These are phyloP conservation scores for Sebastes oblongus DNA, from an alignment of 2,797 vertebrate genomes.

Conservation along the genomic window DNA sequence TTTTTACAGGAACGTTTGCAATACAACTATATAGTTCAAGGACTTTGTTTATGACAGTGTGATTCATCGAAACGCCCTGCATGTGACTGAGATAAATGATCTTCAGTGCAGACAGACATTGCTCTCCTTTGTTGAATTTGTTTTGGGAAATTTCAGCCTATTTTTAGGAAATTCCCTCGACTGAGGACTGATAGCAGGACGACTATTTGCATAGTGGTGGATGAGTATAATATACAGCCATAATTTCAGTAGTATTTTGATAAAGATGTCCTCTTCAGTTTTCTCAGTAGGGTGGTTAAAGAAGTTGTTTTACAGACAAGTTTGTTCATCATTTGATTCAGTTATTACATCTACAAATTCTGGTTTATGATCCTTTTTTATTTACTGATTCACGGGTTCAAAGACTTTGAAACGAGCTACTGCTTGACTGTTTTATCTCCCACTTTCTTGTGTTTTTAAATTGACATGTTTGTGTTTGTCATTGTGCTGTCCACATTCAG, in stretches of 20 bases:
- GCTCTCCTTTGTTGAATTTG: not conserved
- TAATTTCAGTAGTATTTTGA: not conserved
- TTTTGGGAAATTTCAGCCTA: not conserved
- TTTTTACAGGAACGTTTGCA: not conserved
- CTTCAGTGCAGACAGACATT: not conserved
- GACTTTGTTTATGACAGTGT: not conserved
- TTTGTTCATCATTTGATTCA: not conserved
- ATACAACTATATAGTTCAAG: not conserved
- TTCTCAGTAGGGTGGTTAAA: not conserved
- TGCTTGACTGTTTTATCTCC: not conserved
- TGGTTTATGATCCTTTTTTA: not conserved
- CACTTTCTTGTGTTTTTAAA: not conserved
- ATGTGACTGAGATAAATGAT: not conserved
- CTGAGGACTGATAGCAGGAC: not conserved
- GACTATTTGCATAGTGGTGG: not conserved
- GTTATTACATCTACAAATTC: not conserved
- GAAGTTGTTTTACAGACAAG: not conserved
- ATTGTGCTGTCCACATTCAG: not conserved
- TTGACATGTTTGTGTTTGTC: not conserved
- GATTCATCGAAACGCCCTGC: not conserved
- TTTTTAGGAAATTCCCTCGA: conserved; percentile 5
- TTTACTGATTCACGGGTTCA: not conserved
- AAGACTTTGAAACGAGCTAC: not conserved
- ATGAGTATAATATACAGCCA: not conserved
- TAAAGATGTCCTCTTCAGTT: not conserved